Percentiles rank a stretch among this genome's conserved stretches.
These are phyloP conservation scores for Lepidocyrtinus sp. DNA, from an alignment of 2,888 invertebrate genomes.

Conservation along the genomic window DNA sequence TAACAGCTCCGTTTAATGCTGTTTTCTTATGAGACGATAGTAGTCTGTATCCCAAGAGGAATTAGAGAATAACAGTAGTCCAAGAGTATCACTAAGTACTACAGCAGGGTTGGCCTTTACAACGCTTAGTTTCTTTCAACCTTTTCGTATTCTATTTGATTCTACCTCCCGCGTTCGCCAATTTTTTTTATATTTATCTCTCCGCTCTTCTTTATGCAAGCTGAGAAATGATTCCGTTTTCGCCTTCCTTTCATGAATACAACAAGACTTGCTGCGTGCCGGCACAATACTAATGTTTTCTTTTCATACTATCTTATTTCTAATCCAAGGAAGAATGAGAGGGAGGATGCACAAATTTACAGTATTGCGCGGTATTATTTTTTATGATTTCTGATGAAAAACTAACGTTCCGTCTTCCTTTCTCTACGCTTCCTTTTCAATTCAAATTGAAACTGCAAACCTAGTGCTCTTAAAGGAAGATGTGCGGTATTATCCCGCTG, in stretches of 20 bases:
- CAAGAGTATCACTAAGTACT: not conserved
- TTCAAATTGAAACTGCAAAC: not conserved
- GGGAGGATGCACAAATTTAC: conserved; percentile 24
- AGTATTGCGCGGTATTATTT: conserved; percentile 4
- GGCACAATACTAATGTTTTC: too few species aligned
- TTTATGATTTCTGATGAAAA: conserved; percentile 8
- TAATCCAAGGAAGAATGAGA: not conserved
- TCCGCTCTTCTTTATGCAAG: too few species aligned
- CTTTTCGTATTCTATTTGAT: too few species aligned
- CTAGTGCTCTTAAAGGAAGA: too few species aligned
- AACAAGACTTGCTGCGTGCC: too few species aligned
- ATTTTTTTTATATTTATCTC: too few species aligned
- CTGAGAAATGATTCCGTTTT: too few species aligned
- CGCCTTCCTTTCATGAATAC: too few species aligned
- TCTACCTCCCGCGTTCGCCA: too few species aligned
- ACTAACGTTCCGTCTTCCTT: conserved; percentile 40
- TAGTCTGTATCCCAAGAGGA: not conserved
- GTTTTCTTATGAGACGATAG: not conserved
- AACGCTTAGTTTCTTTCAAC: too few species aligned
- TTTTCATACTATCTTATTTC: too few species aligned
- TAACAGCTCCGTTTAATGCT: not conserved
- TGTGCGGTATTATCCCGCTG: too few species aligned
- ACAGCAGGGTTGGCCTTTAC: not conserved
- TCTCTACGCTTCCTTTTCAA: conserved; percentile 30
- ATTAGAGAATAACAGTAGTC: not conserved